Base-by-base conservation (phyloP, 2,113 vertebrate species). In the Cottus gobio region DNA sequence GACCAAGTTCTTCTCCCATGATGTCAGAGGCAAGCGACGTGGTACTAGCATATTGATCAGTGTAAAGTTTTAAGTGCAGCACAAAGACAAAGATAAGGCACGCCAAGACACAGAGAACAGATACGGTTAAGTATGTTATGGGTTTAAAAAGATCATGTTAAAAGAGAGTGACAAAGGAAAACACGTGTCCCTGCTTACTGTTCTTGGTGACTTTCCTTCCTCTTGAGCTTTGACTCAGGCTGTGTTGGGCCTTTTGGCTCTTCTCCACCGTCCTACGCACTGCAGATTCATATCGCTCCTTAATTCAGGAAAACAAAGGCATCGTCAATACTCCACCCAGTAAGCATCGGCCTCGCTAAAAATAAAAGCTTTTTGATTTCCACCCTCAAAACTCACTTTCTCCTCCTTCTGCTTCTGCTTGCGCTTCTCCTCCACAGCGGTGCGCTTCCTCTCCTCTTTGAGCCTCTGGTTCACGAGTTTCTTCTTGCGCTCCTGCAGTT, bases 1-100 rank as follows among this genome's bases (percentile, higher is more conserved):
- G 93, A 99, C 96, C 76, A 99, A 92, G 93, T 92, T 97, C 94
- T 95, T 97, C 94, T 98, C 98, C 97, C 97, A 98, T 0, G 96
- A 90, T 69, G 95, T 98, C 94, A 98, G 97, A 73, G 96, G 96
- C 36, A 95, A 94, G 69, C 95, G 95, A 77, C 95, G 92, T 80
- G 91, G 95, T 95, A 93, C 98, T 99, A 70, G 18, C 56, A 44
- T 63, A 75, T 83, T 80, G 87, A 89, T 92, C 80, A 72, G 89
- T 69, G 52, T 57, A 80, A 76, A 85, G 87, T 66, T 83, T 65
- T 7, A 67, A 71, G 79, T n/a, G 79, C n/a, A 67, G 60, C 76
- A 80, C 52, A 80, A 82, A 79, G 18, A 87, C 39, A 64, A 80
- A 77, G 78, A 87, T 68, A 64, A 81, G 46, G 48, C 36, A 36